Base-by-base conservation (phyloP, 2,797 vertebrate species). In the Sebastiscus tertius region DNA sequence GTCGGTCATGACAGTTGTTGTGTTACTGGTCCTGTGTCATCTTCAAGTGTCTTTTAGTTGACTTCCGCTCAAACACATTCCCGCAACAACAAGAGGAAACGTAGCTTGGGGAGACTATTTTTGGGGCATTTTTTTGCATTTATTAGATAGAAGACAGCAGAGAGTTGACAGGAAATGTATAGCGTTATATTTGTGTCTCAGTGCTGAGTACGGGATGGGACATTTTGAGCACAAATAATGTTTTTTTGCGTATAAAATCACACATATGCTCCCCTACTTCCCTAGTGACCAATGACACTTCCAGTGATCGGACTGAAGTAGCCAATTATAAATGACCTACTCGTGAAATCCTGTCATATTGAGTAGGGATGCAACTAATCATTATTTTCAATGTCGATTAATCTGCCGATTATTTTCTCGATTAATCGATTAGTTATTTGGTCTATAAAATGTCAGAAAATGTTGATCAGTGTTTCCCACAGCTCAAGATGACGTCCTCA, bases 21-120 rank as follows among this genome's bases (percentile, higher is more conserved):
- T 54, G 52, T 63, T 63, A 62, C 74, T 27, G 58, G 42, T 70
- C 14, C 70, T 59, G 14, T 69, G 27, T 76, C 8, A n/a, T 72
- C 31, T 71, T 8, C 42, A 16, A 60, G 14, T 3, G 18, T 54
- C 14, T 63, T 36, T 34, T 26, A 24, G 18, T 46, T 24, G 36
- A 63, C 18, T 8, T 59, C 66, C 8, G 5, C 55, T 58, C 20
- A 10, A 22, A 12, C 27, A 26, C 54, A 74, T 65, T 72, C 29
- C 14, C 10, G 34, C 16, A 33, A 31, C 61, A 54, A 34, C 3
- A 31, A 14, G 54, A 72, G 36, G 36, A 22, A 61, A 8, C 26
- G 1, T 34, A 55, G 54, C 27, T 3, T 31, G 27, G 27, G 39
- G 33, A 64, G 14, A 14, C 5, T 8, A n/a, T n/a, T n/a, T 54